A percentile compares a stretch with the other conserved stretches of the same genome.
phyloP scores from a whole-genome alignment of 2,797 vertebrate genomes.

The Arctocebus calabarensis region DNA sequence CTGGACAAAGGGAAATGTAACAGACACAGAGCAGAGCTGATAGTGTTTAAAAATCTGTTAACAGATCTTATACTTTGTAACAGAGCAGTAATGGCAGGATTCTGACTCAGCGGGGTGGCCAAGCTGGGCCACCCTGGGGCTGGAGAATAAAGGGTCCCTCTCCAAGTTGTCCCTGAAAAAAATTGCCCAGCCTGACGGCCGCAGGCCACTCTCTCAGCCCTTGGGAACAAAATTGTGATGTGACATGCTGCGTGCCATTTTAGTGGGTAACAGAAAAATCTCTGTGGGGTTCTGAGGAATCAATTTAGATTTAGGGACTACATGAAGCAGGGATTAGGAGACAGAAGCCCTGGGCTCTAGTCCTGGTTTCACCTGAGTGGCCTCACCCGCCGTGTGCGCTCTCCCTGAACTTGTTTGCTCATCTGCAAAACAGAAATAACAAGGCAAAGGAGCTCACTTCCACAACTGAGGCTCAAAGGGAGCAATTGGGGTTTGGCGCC shows the following conservation, averaged over 20 bases:
- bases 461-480: neutral
- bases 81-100: conserved; percentile 81
- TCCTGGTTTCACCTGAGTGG: neutral
- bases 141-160: neutral
- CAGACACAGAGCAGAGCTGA: conserved; percentile 78
- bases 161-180: neutral
- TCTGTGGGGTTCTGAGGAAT: neutral
- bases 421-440: neutral
- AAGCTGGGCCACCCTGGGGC: conserved; percentile 12
- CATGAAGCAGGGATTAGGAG: neutral
- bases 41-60: conserved; percentile 83
- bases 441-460: neutral
- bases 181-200: neutral
- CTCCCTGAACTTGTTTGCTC: neutral
- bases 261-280: neutral
- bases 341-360: neutral
- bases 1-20: conserved; percentile 72
- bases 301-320: neutral
- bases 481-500: no score
- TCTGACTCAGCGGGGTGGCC: conserved; percentile 80
- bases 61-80: conserved; percentile 77
- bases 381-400: neutral
- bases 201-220: neutral
- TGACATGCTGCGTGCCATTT: neutral
- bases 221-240: neutral